phyloP scores from a whole-genome alignment of 2,888 invertebrate genomes.

The Aporophyla nigra region DNA sequence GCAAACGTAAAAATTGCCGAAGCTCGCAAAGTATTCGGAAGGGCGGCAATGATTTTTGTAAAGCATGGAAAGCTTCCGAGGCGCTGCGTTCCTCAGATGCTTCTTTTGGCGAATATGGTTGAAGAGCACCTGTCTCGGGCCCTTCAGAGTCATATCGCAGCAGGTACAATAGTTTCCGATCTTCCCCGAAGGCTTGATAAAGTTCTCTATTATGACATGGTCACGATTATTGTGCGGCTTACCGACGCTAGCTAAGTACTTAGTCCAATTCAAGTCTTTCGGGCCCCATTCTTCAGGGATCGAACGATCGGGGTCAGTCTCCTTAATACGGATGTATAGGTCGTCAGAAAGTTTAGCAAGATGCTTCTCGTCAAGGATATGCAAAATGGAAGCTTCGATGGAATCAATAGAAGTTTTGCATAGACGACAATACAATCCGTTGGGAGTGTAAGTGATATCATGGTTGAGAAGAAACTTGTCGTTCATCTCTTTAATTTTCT shows the following conservation, averaged over 20 bases:
- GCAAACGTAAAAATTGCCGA: slow-evolving; percentile 87
- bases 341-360: slow-evolving; percentile 85
- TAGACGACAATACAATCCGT: slow-evolving; percentile 77
- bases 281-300: slow-evolving; percentile 88
- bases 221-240: slow-evolving; percentile 84
- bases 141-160: slow-evolving; percentile 87
- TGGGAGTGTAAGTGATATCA: slow-evolving; percentile 73
- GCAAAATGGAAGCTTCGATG: slow-evolving; percentile 79
- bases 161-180: slow-evolving; percentile 86
- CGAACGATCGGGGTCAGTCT: slow-evolving; percentile 78
- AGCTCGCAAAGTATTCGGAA: slow-evolving; percentile 86
- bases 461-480: slow-evolving; percentile 81
- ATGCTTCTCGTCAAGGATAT: slow-evolving; percentile 86
- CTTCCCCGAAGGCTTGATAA: slow-evolving; percentile 86
- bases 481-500: slow-evolving; percentile 85
- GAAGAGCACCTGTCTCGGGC: slow-evolving; percentile 86
- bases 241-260: slow-evolving; percentile 85
- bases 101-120: slow-evolving; percentile 89
- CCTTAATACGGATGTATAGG: slow-evolving; percentile 80
- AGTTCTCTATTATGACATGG: slow-evolving; percentile 87
- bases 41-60: slow-evolving; percentile 87
- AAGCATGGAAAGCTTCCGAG: slow-evolving; percentile 81
- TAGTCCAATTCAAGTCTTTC: slow-evolving; percentile 87
- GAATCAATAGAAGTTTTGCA: slow-evolving; percentile 80
- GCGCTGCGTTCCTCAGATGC: slow-evolving; percentile 87